A percentile compares a stretch with the other conserved stretches of the same genome.
Conservation (phyloP, 2,888 invertebrate genomes). For the Blastobasis lacticolella region DNA sequence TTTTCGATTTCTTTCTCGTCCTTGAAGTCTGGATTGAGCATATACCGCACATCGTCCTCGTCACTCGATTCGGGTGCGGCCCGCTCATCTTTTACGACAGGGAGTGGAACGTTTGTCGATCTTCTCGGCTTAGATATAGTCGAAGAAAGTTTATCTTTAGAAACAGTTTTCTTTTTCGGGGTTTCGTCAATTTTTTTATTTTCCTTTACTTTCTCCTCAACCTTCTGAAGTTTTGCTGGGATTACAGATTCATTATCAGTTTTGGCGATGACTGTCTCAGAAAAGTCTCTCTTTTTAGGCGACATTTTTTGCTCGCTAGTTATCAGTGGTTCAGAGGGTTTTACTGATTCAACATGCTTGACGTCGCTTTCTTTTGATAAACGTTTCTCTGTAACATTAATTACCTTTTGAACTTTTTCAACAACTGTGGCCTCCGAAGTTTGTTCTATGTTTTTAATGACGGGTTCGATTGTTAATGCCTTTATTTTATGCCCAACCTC, state of each 20-base stretch:
- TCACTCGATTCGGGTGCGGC: constrained; percentile 40
- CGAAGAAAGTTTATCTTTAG: constrained; percentile 30
- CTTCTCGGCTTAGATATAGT: constrained; percentile 42
- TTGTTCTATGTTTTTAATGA: constrained; percentile 2
- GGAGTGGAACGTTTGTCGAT: constrained; percentile 18
- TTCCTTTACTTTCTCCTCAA: constrained; percentile 12
- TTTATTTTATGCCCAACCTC: constrained; percentile 12
- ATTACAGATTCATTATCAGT: background rate
- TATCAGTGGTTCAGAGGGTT: no score
- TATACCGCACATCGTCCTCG: constrained; percentile 59
- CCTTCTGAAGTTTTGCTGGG: constrained; percentile 2
- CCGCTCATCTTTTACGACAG: constrained; percentile 18
- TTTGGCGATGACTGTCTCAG: background rate
- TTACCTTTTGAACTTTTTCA: constrained; percentile 17
- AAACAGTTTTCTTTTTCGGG: constrained; percentile 38
- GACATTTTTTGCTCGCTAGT: no score
- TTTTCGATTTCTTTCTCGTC: constrained; percentile 32
- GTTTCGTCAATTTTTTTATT: constrained; percentile 19
- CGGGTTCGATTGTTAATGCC: constrained; percentile 2
- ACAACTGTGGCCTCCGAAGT: background rate
- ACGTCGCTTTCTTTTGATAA: background rate
- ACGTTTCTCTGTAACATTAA: constrained; percentile 8
- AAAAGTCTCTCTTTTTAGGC: no score
- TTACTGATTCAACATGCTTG: background rate
- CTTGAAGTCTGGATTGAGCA: constrained; percentile 58